Base-by-base conservation (phyloP, 2,888 invertebrate species). In the Tigriopus californicus region DNA sequence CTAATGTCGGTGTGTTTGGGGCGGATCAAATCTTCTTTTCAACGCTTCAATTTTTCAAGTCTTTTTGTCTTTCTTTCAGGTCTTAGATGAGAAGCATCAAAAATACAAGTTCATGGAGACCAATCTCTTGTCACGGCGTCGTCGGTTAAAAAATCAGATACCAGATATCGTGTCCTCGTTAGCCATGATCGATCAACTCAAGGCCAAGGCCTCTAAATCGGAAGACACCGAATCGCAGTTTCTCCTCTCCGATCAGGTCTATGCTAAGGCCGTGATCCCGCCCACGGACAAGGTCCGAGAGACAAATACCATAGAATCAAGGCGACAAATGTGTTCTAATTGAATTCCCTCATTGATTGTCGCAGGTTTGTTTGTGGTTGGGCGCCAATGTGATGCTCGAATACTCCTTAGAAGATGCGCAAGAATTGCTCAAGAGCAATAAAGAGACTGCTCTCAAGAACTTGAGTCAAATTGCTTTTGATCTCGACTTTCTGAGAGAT, bases 101-200 rank as follows among this genome's bases (percentile, higher is more conserved):
- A 94, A 95, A 76, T 95, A 95, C 71, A 92, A 94, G 74, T 89
- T 90, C 70, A 91, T 97, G 89, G 95, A 97, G 73, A 82, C 81
- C 66, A 92, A 90, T 71, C 77, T 97, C 64, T 77, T 82, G 58
- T 83, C 87, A 13, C 89, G 91, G 66, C 82, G 87, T 64, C 80
- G 83, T 67, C 80, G 78, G 65, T 75, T 97, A 61, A 83, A 86
- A 67, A 80, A 80, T 61, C 94, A 95, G 75, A 85, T 97, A 65
- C 92, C 94, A n/a, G 95, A 97, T 70, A 76, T 95, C 65, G 83
- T 86, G 66, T 80, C 88, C 63, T 89, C 94, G 0, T 70, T 95
- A 65, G 85, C 88, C 69, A 89, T 94, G 82, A 85, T 97, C 62
- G 82, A 85, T 68, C 85, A 89, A 69, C 74, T 97, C 63, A 83